phyloP scores from a whole-genome alignment of 2,888 invertebrate genomes.

The Actias luna region DNA sequence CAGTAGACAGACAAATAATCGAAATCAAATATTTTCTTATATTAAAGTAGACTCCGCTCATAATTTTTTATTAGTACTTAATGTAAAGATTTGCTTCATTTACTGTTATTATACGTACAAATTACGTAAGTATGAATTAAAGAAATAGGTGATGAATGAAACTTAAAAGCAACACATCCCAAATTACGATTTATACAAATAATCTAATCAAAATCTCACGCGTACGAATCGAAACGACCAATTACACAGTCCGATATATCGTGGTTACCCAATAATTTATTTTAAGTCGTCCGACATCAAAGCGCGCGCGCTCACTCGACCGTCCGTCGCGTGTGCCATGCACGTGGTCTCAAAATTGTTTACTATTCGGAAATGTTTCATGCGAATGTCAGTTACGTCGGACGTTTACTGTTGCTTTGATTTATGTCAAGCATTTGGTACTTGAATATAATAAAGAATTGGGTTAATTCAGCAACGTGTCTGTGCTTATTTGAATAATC shows the following conservation, averaged over 20 bases:
- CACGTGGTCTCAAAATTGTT: neutral
- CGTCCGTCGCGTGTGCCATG: neutral
- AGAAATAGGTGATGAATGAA: too few species aligned
- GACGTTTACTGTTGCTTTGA: slow-evolving; percentile 8
- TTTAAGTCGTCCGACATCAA: slow-evolving; percentile 4
- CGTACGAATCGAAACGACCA: neutral
- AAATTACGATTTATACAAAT: neutral
- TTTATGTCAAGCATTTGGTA: slow-evolving; percentile 6
- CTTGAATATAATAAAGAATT: slow-evolving; percentile 2
- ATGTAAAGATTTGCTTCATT: too few species aligned
- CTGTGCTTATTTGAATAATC: slow-evolving; percentile 1
- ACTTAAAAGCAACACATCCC: too few species aligned
- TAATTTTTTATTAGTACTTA: too few species aligned
- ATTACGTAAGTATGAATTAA: too few species aligned
- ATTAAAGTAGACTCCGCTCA: too few species aligned
- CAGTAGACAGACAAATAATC: too few species aligned
- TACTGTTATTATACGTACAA: too few species aligned
- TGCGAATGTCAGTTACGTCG: neutral
- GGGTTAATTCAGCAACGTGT: slow-evolving; percentile 8
- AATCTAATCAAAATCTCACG: neutral
- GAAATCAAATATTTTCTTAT: too few species aligned
- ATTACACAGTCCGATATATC: slow-evolving; percentile 4
- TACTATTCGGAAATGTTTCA: neutral
- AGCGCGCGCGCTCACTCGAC: neutral
- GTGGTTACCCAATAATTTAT: neutral